These are phyloP conservation scores for Drosophila hamatofila DNA, from an alignment of 2,888 invertebrate genomes.

Conservation along the genomic window DNA sequence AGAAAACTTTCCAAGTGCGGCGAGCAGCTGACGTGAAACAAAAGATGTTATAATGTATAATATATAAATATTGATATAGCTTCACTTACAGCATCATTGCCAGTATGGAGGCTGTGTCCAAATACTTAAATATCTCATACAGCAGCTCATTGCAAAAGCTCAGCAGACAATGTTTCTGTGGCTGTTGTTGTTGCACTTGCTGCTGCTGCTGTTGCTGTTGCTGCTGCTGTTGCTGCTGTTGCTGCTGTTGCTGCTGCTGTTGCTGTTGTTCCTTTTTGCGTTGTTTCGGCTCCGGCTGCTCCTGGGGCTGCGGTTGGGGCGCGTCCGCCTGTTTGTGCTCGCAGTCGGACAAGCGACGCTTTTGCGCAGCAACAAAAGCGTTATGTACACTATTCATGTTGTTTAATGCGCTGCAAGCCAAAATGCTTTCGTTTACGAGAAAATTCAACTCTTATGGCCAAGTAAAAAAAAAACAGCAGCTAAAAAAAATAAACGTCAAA, in stretches of 20 bases:
- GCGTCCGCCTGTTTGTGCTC: constrained; percentile 46
- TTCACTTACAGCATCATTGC: constrained; percentile 81
- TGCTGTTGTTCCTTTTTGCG: constrained; percentile 56
- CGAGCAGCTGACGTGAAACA: constrained; percentile 74
- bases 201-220: constrained; percentile 2
- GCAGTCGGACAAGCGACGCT: constrained; percentile 68
- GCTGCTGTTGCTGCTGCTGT: constrained; percentile 11
- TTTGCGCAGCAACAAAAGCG: constrained; percentile 58
- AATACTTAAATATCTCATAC: constrained; percentile 83
- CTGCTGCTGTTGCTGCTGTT: constrained; percentile 14
- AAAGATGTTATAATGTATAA: not conserved
- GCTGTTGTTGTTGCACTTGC: constrained; percentile 1
- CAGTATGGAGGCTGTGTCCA: constrained; percentile 82
- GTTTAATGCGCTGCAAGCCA: constrained; percentile 16
- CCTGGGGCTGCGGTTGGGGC: constrained; percentile 24
- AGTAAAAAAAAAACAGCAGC: constrained; percentile 42
- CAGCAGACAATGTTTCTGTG: constrained; percentile 56
- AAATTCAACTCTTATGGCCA: constrained; percentile 37
- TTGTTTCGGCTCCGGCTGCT: constrained; percentile 62
- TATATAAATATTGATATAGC: not conserved
- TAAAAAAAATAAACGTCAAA: constrained; percentile 53
- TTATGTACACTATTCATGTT: constrained; percentile 64
- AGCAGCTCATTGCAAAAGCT: constrained; percentile 84
- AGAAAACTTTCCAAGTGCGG: constrained; percentile 80
- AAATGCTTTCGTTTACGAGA: constrained; percentile 6